A percentile compares a stretch with the other conserved stretches of the same genome.
phyloP scores from a whole-genome alignment of 1,140 invertebrate species.

The Conus ventricosus region DNA sequence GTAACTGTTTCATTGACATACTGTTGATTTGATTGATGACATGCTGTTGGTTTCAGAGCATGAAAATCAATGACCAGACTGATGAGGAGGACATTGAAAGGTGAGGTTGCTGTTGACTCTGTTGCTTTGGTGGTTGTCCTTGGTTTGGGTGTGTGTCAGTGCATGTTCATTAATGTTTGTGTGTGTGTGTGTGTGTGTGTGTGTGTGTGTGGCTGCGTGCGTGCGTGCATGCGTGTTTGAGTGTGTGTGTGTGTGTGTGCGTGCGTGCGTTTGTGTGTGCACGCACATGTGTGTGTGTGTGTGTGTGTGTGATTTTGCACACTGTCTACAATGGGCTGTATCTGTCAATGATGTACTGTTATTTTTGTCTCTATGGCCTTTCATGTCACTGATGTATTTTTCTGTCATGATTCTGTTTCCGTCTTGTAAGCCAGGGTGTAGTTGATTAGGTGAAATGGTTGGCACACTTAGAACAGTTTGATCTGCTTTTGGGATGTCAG shows the following conservation, averaged over 20 bases:
- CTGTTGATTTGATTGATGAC: too few relatives aligned
- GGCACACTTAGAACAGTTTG: too few relatives aligned
- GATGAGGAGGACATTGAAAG: constrained; percentile 75
- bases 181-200: constrained; percentile 1
- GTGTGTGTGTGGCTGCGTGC: neutral
- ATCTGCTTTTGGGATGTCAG: too few relatives aligned
- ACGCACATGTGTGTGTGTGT: neutral
- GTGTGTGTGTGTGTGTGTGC: neutral
- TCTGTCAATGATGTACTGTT: too few relatives aligned
- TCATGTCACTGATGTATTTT: too few relatives aligned
- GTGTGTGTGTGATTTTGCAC: neutral
- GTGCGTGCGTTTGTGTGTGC: neutral
- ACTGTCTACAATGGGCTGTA: too few relatives aligned
- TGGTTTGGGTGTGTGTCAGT: neutral
- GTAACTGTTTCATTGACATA: neutral
- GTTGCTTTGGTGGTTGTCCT: neutral
- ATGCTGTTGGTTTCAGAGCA: constrained; percentile 58
- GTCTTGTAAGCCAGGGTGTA: too few relatives aligned
- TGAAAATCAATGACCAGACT: constrained; percentile 57
- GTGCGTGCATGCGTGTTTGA: neutral
- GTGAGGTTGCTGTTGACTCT: constrained; percentile 47
- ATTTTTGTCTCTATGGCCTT: too few relatives aligned
- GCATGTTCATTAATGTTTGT: neutral
- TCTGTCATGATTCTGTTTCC: too few relatives aligned
- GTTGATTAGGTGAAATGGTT: too few relatives aligned